Evolutionary conservation across 2,113 vertebrate genomes (phyloP).

Genomic region (Helogale parvula): DNA sequence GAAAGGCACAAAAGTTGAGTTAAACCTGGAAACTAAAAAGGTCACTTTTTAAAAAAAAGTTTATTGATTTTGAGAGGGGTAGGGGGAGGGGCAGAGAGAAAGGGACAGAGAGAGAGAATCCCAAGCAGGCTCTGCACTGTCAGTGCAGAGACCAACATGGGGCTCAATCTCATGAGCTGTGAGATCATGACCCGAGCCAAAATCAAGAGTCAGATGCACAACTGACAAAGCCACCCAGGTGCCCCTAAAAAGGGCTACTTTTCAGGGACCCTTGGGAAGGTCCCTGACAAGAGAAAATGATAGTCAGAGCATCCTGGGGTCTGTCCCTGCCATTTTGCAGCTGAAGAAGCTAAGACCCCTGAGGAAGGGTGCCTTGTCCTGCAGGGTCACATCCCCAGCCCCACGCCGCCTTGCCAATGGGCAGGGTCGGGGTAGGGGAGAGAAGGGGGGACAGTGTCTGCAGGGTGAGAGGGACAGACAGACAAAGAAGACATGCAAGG

Average conservation of each 20-base stretch:
- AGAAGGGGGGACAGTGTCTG: background rate
- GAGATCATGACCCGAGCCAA: too few species aligned
- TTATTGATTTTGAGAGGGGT: too few species aligned
- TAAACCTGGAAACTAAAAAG: background rate
- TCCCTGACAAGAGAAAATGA: background rate
- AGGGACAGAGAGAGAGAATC: too few species aligned
- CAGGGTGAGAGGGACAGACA: background rate
- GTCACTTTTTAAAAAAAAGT: background rate
- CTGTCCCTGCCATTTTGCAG: background rate
- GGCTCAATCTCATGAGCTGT: too few species aligned
- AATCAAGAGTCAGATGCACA: too few species aligned
- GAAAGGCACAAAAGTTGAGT: background rate
- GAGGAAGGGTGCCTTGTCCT: background rate
- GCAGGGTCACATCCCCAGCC: background rate
- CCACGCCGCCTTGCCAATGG: accelerated
- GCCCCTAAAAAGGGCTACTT: too few species aligned
- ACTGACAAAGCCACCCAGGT: too few species aligned
- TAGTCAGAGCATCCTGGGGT: background rate
- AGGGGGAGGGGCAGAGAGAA: too few species aligned
- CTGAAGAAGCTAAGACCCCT: accelerated
- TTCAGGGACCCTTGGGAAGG: background rate
- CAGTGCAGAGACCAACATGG: too few species aligned
- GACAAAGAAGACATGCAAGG: background rate
- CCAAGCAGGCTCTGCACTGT: too few species aligned
- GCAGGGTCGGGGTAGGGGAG: accelerated